These are phyloP conservation scores for Leptinotarsa peninsularis DNA, from an alignment of 2,888 invertebrate genomes.

Conservation along the genomic window DNA sequence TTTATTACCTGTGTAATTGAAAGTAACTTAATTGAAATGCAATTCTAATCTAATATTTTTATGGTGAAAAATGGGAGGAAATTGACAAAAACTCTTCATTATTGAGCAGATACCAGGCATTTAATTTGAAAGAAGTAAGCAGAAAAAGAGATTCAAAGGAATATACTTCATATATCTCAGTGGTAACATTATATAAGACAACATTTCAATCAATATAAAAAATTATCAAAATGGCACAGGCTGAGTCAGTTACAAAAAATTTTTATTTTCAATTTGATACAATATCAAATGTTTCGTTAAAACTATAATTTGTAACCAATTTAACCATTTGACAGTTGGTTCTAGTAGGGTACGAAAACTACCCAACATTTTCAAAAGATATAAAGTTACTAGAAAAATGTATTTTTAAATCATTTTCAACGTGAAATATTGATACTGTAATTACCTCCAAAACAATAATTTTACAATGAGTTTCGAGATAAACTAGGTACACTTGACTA, in stretches of 20 bases:
- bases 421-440: too few species aligned
- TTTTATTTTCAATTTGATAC: conserved; percentile 4
- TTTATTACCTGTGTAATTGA: too few species aligned
- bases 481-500: too few species aligned
- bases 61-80: neutral
- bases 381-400: too few species aligned
- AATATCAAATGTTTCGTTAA: neutral
- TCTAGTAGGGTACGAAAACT: too few species aligned
- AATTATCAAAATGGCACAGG: conserved; percentile 10
- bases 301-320: neutral
- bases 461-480: too few species aligned
- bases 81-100: neutral
- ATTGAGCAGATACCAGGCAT: neutral
- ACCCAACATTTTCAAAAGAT: too few species aligned
- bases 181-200: conserved; percentile 3
- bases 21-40: neutral
- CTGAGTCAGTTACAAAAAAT: neutral
- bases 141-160: neutral
- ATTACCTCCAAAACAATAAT: too few species aligned
- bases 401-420: too few species aligned
- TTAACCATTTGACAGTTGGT: too few species aligned
- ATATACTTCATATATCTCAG: neutral
- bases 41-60: neutral
- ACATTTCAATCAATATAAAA: conserved; percentile 12
- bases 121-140: neutral